Evolutionary conservation across 2,888 invertebrate species (phyloP).

Genomic region (Ochropacha duplaris): DNA sequence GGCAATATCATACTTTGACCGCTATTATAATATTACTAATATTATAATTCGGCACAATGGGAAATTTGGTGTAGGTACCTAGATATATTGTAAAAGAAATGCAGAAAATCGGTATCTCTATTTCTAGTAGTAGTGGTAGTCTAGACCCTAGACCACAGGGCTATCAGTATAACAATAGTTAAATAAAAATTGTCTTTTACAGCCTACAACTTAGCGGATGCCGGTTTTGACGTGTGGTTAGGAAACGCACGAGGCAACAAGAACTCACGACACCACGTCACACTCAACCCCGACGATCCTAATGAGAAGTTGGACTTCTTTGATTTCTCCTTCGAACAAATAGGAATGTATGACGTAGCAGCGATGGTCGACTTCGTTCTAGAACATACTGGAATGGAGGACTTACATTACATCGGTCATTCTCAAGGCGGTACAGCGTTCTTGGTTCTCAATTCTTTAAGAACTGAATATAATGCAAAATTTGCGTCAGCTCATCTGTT

Average conservation of each 20-base stretch:
- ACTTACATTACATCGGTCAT: slow-evolving; percentile 68
- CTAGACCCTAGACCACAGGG: too few species aligned
- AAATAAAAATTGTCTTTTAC: too few species aligned
- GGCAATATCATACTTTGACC: too few species aligned
- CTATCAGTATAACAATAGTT: too few species aligned
- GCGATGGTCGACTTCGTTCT: slow-evolving; percentile 64
- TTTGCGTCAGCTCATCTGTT: slow-evolving; percentile 58
- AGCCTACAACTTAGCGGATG: slow-evolving; percentile 87
- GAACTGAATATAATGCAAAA: slow-evolving; percentile 59
- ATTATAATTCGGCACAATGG: too few species aligned
- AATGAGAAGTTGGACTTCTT: slow-evolving; percentile 50
- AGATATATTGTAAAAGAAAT: too few species aligned
- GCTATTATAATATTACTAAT: too few species aligned
- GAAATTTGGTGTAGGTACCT: too few species aligned
- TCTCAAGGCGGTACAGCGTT: slow-evolving; percentile 71
- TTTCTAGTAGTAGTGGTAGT: too few species aligned
- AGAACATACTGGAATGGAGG: slow-evolving; percentile 38
- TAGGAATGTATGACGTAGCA: slow-evolving; percentile 58
- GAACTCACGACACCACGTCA: slow-evolving; percentile 84
- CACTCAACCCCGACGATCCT: slow-evolving; percentile 48
- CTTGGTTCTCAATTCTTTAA: slow-evolving; percentile 51
- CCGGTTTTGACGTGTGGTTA: slow-evolving; percentile 90
- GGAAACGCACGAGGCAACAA: slow-evolving; percentile 91
- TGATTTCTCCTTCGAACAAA: slow-evolving; percentile 67
- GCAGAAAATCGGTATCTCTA: too few species aligned